phyloP scores from a whole-genome alignment of 2,113 vertebrate genomes.

The Myotis lucifugus region DNA sequence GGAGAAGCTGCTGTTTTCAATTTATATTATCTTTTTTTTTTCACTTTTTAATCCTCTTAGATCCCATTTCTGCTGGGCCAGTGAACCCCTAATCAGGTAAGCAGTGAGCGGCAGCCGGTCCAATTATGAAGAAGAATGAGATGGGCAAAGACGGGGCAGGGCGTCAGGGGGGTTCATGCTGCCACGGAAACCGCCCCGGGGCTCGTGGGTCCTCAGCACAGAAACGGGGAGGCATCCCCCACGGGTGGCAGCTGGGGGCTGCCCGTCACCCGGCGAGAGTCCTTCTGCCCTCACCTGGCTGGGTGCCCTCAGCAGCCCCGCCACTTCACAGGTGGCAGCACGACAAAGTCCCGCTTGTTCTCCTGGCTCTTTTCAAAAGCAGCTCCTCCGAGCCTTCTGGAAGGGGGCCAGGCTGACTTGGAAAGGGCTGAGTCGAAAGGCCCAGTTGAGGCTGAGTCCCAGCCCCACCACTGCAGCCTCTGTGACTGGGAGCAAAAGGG shows the following conservation, averaged over 20 bases:
- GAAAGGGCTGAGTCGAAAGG: not conserved
- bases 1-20: slow-evolving; percentile 75
- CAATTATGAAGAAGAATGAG: slow-evolving; percentile 70
- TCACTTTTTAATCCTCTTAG: slow-evolving; percentile 78
- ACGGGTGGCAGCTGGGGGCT: not conserved
- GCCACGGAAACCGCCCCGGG: slow-evolving; percentile 52
- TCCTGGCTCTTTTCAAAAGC: not conserved
- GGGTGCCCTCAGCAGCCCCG: not conserved
- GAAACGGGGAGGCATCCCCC: not conserved
- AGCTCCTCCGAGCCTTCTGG: slow-evolving; percentile 4
- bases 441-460: not conserved
- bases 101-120: slow-evolving; percentile 51
- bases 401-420: not conserved
- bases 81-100: slow-evolving; percentile 80
- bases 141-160: slow-evolving; percentile 43
- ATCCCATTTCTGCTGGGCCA: slow-evolving; percentile 76
- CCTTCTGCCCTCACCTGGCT: slow-evolving; percentile 14
- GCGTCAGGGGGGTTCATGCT: not conserved
- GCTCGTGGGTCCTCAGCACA: not conserved
- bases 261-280: not conserved
- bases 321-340: slow-evolving; percentile 69
- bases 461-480: not conserved
- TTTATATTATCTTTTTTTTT: slow-evolving; percentile 73
- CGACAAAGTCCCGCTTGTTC: slow-evolving; percentile 46
- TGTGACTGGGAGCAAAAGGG: not conserved